These are phyloP conservation scores for Bombyx huttoni DNA, from an alignment of 2,888 invertebrate genomes.

Conservation along the genomic window DNA sequence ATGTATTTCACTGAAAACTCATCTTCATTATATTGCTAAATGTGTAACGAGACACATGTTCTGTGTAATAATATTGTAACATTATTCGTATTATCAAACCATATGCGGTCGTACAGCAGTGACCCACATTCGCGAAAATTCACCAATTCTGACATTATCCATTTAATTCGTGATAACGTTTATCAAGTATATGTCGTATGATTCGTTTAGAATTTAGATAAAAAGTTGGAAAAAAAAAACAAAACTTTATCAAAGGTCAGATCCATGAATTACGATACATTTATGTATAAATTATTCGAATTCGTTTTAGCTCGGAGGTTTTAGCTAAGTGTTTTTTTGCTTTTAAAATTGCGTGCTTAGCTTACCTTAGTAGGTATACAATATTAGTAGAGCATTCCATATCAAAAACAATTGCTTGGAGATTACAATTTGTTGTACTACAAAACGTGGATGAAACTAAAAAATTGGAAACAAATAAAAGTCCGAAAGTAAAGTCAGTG, in stretches of 20 bases:
- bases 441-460: no score
- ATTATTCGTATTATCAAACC: not conserved
- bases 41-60: not conserved
- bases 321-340: no score
- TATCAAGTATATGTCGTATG: not conserved
- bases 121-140: not conserved
- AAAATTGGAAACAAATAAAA: no score
- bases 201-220: not conserved
- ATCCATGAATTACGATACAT: not conserved
- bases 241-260: not conserved
- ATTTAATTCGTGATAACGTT: not conserved
- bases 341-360: no score
- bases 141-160: slow-evolving; percentile 1
- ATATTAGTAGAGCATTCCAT: no score
- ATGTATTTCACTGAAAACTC: no score
- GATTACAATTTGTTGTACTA: no score
- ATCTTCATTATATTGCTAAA: not conserved
- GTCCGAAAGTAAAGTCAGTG: no score
- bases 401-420: no score
- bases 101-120: not conserved
- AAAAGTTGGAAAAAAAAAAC: not conserved
- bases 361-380: no score
- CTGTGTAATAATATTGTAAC: not conserved
- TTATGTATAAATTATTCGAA: no score
- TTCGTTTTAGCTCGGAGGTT: no score